A percentile compares a stretch with the other conserved stretches of the same genome.
phyloP scores from a whole-genome alignment of 2,888 invertebrate genomes.

The Hypomecis punctinalis region DNA sequence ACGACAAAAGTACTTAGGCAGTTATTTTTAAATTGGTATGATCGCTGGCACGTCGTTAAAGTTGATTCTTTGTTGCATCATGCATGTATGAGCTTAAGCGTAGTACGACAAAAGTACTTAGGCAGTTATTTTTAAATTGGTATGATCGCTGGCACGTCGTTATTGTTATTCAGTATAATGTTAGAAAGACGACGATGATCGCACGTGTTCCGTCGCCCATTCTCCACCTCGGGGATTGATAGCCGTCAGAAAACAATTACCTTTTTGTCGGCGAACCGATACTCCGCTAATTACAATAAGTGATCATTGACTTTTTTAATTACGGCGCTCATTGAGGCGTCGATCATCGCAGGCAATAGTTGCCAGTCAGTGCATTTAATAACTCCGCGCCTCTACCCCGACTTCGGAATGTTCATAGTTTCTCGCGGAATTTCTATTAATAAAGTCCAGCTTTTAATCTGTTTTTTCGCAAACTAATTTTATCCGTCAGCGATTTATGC shows the following conservation, averaged over 20 bases:
- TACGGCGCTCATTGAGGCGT: conserved; percentile 79
- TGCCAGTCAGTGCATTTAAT: conserved; percentile 84
- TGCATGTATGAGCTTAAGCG: conserved; percentile 37
- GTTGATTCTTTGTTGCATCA: too few species aligned
- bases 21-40: conserved; percentile 50
- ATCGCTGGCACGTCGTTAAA: conserved; percentile 35
- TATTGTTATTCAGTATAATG: conserved; percentile 31
- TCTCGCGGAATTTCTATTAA: conserved; percentile 76
- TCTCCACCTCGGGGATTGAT: conserved; percentile 60
- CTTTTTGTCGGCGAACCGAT: conserved; percentile 76
- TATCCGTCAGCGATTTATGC: conserved; percentile 38
- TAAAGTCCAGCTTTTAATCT: conserved; percentile 58
- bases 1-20: conserved; percentile 55
- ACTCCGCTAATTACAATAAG: conserved; percentile 82
- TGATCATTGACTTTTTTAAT: conserved; percentile 82
- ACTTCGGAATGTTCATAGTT: conserved; percentile 67
- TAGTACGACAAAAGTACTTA: conserved; percentile 52
- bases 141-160: conserved; percentile 24
- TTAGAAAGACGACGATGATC: conserved; percentile 38
- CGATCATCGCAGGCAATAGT: conserved; percentile 76
- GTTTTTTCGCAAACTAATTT: conserved; percentile 52
- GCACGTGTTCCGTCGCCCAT: conserved; percentile 60
- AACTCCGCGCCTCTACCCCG: conserved; percentile 55
- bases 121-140: conserved; percentile 53
- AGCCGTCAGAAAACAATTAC: conserved; percentile 79